Conservation (phyloP, 2,113 vertebrate species). For the Phasianus colchicus region DNA sequence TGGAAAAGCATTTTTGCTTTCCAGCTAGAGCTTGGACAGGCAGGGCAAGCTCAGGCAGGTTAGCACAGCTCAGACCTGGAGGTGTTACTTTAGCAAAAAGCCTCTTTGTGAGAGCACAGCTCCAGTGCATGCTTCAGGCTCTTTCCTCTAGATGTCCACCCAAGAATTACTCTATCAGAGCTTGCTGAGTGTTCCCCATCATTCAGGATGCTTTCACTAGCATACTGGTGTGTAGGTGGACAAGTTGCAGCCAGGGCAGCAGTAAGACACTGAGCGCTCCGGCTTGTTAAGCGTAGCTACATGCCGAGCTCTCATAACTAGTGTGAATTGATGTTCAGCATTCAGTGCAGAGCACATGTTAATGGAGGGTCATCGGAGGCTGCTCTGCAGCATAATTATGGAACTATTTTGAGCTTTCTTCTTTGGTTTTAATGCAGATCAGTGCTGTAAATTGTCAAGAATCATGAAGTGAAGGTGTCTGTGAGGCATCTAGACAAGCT, state of each 20-base stretch:
- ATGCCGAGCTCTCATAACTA: not conserved
- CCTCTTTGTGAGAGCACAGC: not conserved
- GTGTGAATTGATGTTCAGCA: not conserved
- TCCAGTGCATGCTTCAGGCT: not conserved
- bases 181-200: not conserved
- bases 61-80: not conserved
- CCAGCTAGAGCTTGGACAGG: not conserved
- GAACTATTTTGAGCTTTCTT: constrained; percentile 56
- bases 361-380: constrained; percentile 56
- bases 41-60: not conserved
- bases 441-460: constrained; percentile 21
- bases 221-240: not conserved
- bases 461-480: constrained; percentile 13
- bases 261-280: not conserved
- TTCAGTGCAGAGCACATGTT: constrained; percentile 35
- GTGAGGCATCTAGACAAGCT: not conserved
- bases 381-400: constrained; percentile 33
- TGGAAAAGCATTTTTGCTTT: not conserved
- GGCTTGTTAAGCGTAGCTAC: not conserved
- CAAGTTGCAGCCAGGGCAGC: not conserved
- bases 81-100: not conserved
- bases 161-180: not conserved
- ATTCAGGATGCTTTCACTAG: not conserved
- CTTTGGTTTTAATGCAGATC: constrained; percentile 55
- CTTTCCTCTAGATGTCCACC: not conserved